Percentiles rank a stretch among this genome's conserved stretches.
Evolutionary conservation across 2,797 vertebrate genomes (phyloP).

Genomic region (Chaetodon trifasciatus): DNA sequence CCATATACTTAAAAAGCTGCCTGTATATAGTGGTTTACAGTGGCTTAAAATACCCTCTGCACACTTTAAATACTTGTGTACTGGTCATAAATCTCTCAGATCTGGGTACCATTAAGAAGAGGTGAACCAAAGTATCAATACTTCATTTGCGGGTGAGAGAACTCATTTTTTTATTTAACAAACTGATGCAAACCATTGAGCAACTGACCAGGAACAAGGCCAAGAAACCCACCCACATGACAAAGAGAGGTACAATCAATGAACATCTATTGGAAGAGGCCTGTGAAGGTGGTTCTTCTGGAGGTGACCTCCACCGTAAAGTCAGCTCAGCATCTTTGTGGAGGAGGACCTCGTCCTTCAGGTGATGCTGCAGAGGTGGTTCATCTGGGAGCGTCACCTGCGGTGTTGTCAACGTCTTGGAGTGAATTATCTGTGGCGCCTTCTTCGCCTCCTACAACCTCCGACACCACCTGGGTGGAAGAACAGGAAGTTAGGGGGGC

Average conservation of each 20-base stretch:
- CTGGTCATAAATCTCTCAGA: neutral
- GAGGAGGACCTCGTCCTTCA: neutral
- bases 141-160: constrained; percentile 42
- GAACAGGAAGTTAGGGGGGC: neutral
- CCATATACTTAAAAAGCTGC: constrained; percentile 48
- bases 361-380: neutral
- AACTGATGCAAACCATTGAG: neutral
- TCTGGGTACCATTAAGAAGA: neutral
- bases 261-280: neutral
- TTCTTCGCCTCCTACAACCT: constrained; percentile 69
- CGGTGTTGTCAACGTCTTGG: constrained; percentile 43
- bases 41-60: constrained; percentile 1
- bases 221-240: constrained; percentile 17
- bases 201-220: neutral
- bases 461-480: constrained; percentile 72
- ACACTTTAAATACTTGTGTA: neutral
- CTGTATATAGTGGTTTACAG: neutral
- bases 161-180: neutral
- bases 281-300: neutral
- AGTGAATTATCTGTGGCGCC: constrained; percentile 58
- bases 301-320: neutral
- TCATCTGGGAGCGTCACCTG: constrained; percentile 76
- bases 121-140: constrained; percentile 14
- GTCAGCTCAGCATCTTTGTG: constrained; percentile 6
- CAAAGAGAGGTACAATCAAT: neutral